Percentiles rank a stretch among this genome's conserved stretches.
Evolutionary conservation across 2,797 vertebrate species (phyloP).

Genomic region (Pipistrellus pipistrellus): DNA sequence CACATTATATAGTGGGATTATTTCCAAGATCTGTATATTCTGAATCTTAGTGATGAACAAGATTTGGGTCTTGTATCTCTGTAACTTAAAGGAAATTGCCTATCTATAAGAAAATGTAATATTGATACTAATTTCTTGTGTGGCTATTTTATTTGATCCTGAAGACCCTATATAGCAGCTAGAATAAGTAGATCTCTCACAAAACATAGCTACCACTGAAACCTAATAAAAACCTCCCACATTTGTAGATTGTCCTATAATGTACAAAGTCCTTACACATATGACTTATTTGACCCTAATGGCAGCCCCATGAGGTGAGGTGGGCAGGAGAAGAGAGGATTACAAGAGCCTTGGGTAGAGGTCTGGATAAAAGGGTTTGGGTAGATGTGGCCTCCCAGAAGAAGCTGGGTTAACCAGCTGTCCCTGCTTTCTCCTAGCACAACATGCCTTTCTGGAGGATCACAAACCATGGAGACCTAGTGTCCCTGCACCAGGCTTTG

Average conservation of each 20-base stretch:
- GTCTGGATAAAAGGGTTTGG: neutral
- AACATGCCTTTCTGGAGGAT: slow-evolving; percentile 99
- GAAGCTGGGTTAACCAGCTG: neutral
- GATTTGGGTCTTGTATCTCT: neutral
- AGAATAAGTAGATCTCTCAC: neutral
- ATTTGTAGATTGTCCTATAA: neutral
- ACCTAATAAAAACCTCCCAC: neutral
- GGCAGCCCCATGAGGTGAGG: neutral
- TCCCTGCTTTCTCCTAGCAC: slow-evolving; percentile 90
- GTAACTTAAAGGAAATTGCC: slow-evolving; percentile 20
- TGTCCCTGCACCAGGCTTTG: slow-evolving; percentile 97
- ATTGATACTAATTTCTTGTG: slow-evolving; percentile 32
- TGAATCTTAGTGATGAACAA: neutral
- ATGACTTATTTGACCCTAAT: neutral
- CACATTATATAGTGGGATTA: neutral
- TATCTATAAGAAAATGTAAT: neutral
- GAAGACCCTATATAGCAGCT: neutral
- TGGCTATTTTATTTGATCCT: slow-evolving; percentile 53
- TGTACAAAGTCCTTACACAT: neutral
- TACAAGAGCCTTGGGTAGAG: neutral
- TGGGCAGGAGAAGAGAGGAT: neutral
- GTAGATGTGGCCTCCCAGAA: neutral
- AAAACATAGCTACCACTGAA: slow-evolving; percentile 43
- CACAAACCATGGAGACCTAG: slow-evolving; percentile 96
- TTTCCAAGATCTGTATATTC: slow-evolving; percentile 21